Evolutionary conservation across 1,140 invertebrate genomes (phyloP), one percentile per base, ranked within the genome.

Genomic region (Ips typographus): DNA sequence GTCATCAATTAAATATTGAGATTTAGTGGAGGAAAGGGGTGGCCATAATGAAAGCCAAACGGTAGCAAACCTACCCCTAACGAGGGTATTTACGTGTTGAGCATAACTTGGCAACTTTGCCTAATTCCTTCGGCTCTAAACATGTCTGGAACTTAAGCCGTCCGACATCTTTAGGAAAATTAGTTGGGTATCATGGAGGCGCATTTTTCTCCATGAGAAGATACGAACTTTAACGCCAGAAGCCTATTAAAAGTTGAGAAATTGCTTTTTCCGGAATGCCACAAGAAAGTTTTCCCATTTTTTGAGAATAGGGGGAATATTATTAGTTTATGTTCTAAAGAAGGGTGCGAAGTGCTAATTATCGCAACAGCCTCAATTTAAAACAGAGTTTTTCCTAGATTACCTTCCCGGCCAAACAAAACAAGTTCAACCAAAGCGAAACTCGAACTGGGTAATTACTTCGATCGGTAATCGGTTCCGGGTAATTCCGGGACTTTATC

Each of bases 21-120:
- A 22, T 22, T 22, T 22, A 22, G 22, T 22, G 22, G 22, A 22
- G 22, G 22, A 22, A 22, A 22, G 22, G 22, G 22, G 22, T 22
- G 22, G 22, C 22, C 22, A 22, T 22, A 22, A 22, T 22, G 22
- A 22, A 22, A 22, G 22, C 22, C 22, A 22, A 22, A 55, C 37
- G 5, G 37, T 55, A 37, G 36, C 36, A 37, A 55, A 55, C 5
- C 52, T 55, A 55, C 36, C 36, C 37, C 36, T 8, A 41, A 68
- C 65, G 66, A 66, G 74, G 66, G 72, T 77, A 78, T 79, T 80
- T 80, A 80, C 78, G 78, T 80, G 78, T 79, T 79, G 76, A 71
- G 78, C 78, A 80, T 80, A 80, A 80, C 77, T 80, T 80, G 74
- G 69, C 77, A 79, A 79, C 73, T 79, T 79, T 77, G 73, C 72